Evolutionary conservation across 2,888 invertebrate genomes (phyloP).

Genomic region (Acrobasis consociella): DNA sequence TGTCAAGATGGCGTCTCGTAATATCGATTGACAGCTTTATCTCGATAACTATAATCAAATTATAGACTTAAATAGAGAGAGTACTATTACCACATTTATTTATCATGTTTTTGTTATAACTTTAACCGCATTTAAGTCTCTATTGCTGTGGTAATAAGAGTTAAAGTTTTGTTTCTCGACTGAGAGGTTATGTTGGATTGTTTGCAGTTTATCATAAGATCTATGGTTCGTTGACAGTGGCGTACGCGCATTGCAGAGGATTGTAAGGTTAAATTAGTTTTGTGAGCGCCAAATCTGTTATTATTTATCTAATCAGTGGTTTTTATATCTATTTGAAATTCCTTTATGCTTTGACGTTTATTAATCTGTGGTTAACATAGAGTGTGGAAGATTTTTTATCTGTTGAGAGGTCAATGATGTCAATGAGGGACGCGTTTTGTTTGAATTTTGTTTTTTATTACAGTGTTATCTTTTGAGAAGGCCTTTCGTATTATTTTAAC

Average conservation of each 20-base stretch:
- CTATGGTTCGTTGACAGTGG: slow-evolving; percentile 56
- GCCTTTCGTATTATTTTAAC: slow-evolving; percentile 12
- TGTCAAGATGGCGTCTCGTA: slow-evolving; percentile 66
- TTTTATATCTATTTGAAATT: slow-evolving; percentile 25
- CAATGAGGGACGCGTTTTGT: slow-evolving; percentile 7
- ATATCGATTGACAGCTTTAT: slow-evolving; percentile 73
- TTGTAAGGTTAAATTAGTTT: slow-evolving; percentile 58
- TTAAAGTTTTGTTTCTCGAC: slow-evolving; percentile 5
- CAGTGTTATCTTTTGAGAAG: slow-evolving; percentile 12
- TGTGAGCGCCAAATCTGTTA: slow-evolving; percentile 37
- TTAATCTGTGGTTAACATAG: slow-evolving; percentile 16
- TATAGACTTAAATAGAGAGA: slow-evolving; percentile 42
- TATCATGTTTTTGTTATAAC: neutral
- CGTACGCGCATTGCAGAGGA: slow-evolving; percentile 56
- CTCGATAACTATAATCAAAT: slow-evolving; percentile 77
- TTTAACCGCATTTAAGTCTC: slow-evolving; percentile 23
- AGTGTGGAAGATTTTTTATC: slow-evolving; percentile 13
- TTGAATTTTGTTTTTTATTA: slow-evolving; percentile 25
- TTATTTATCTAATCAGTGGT: slow-evolving; percentile 37
- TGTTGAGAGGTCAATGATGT: slow-evolving; percentile 16
- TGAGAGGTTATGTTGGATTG: slow-evolving; percentile 26
- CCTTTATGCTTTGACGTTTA: slow-evolving; percentile 20
- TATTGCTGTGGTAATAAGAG: slow-evolving; percentile 25
- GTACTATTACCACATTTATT: slow-evolving; percentile 14
- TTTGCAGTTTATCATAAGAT: slow-evolving; percentile 47